Evolutionary conservation across 1,140 invertebrate species (phyloP).

Genomic region (Pachypeltis micranthus): DNA sequence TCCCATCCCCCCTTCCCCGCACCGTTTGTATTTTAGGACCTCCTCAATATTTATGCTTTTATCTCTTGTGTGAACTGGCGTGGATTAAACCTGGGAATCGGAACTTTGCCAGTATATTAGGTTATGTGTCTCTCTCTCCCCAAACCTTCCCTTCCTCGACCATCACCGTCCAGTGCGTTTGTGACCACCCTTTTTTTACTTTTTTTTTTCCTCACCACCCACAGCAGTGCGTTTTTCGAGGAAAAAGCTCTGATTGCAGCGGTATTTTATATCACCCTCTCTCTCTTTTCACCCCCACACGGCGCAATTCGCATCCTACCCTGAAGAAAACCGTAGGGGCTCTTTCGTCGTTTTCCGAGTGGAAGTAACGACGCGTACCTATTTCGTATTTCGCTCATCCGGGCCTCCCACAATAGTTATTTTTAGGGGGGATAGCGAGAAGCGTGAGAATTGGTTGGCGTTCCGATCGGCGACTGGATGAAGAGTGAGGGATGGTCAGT

Average conservation of each 20-base stretch:
- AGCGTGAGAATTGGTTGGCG: no score
- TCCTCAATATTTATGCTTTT: conserved; percentile 10
- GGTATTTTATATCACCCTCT: conserved; percentile 1
- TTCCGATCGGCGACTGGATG: no score
- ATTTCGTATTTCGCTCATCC: no score
- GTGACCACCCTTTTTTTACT: neutral
- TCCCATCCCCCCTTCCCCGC: conserved; percentile 12
- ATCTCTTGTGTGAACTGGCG: neutral
- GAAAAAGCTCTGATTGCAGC: conserved; percentile 4
- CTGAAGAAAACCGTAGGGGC: no score
- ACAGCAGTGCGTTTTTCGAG: neutral
- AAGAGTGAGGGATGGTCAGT: no score
- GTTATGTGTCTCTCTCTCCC: neutral
- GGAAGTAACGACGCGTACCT: no score
- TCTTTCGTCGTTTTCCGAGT: no score
- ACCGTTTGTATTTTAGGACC: conserved; percentile 18
- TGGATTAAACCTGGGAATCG: conserved; percentile 2
- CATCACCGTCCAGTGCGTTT: neutral
- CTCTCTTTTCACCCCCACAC: conserved; percentile 3
- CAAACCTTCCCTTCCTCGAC: neutral
- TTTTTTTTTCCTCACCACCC: neutral
- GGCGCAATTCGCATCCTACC: no score
- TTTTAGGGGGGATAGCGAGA: no score
- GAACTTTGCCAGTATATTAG: conserved; percentile 9
- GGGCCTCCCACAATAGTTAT: no score